Evolutionary conservation across 1,140 invertebrate species (phyloP), one percentile per base, ranked within the genome.

Genomic region (Diachasma alloeum): DNA sequence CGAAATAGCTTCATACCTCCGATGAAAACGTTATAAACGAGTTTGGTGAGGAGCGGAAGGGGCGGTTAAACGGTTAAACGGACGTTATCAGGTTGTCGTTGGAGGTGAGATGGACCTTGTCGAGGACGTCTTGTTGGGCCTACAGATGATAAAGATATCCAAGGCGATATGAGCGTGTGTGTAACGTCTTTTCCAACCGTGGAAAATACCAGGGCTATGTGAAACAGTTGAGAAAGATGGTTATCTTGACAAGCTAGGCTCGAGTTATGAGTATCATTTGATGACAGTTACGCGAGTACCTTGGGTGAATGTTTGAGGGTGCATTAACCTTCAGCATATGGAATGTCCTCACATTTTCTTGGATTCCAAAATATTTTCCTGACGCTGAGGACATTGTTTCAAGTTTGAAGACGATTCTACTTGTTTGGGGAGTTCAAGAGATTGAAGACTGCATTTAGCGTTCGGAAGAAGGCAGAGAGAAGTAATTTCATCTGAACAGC

Each of bases 51-150:
- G 2, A 6, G 31, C 6, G 31, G 31, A 6, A 31, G 31, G 31
- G 6, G 31, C 31, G 31, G 31, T 31, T 31, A 31, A 31, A 31
- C 31, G 31, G 31, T 31, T 31, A 31, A 31, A 31, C 31, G 31
- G 31, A 31, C 31, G 31, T 31, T 31, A 31, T 31, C 31, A 31
- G n/a, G n/a, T n/a, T 31, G 31, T 31, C 6, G 31, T 31, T 31
- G 31, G 31, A 66, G 63, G 63, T 66, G 63, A 66, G 26, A 66
- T 66, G 26, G 63, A 66, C 63, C 22, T 66, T 66, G 63, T 66
- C 63, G 63, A 66, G 31, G 63, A 66, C 63, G 26, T 66, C 63
- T 26, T 36, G 24, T 66, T 11, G 63, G 11, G 63, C 22, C 13
- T 1, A 66, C n/a, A 13, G 63, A 66, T 66, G 26, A 36, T 26